Conservation (phyloP, 2,888 invertebrate species). For the Eupithecia pulchellata region DNA sequence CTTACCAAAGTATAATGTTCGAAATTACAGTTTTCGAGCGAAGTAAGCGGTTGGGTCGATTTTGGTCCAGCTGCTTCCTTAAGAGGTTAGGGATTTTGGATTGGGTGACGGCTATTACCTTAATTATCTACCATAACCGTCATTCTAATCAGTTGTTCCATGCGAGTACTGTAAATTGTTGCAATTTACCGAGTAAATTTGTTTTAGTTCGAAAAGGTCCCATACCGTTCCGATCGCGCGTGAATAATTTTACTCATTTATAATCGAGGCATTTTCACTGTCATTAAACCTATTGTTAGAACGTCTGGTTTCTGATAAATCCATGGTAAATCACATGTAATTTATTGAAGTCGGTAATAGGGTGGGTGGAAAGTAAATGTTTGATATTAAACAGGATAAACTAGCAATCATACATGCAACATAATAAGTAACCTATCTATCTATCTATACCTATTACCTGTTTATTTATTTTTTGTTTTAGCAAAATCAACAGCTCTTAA, state of each 20-base stretch:
- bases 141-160: no score
- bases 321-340: slow-evolving; percentile 20
- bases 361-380: slow-evolving; percentile 11
- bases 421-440: no score
- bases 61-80: not conserved
- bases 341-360: slow-evolving; percentile 8
- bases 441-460: no score
- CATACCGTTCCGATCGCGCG: not conserved
- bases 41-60: not conserved
- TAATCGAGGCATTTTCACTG: not conserved
- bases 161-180: not conserved
- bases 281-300: not conserved
- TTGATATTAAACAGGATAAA: not conserved
- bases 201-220: not conserved
- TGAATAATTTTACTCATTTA: not conserved
- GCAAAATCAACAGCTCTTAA: no score
- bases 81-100: no score
- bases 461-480: no score
- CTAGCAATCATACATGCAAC: slow-evolving; percentile 2
- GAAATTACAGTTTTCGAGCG: not conserved
- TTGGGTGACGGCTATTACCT: no score
- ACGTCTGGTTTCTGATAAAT: not conserved
- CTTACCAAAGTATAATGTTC: not conserved
- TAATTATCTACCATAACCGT: no score
- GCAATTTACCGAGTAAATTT: not conserved